Evolutionary conservation across 2,797 vertebrate genomes (phyloP).

Genomic region (Anniella stebbinsi): DNA sequence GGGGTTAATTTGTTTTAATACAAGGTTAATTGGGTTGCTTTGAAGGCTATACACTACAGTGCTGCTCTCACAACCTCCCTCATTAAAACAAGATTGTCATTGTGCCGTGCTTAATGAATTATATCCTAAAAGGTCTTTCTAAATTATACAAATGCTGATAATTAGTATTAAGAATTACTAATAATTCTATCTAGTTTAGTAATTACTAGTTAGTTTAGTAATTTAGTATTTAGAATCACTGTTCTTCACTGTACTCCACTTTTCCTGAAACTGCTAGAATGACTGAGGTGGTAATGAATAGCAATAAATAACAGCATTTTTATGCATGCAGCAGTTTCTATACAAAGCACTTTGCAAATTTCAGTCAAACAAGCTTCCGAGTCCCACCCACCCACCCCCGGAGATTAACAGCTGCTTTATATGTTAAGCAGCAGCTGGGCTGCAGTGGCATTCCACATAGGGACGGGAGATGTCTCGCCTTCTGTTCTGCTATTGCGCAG

Average conservation of each 20-base stretch:
- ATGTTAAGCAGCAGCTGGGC: not conserved
- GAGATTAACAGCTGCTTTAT: not conserved
- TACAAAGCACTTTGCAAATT: constrained; percentile 6
- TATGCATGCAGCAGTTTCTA: not conserved
- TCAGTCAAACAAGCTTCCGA: not conserved
- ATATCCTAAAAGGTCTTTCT: not conserved
- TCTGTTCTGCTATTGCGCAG: not conserved
- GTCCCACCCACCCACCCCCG: not conserved
- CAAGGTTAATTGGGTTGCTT: not conserved
- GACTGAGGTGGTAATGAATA: not conserved
- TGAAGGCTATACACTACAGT: not conserved
- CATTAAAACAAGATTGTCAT: not conserved
- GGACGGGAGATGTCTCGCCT: not conserved
- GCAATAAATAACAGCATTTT: not conserved
- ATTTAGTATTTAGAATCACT: not conserved
- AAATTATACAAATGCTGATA: constrained; percentile 20
- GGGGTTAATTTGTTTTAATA: constrained; percentile 3
- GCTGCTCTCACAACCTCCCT: not conserved
- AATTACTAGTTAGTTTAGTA: not conserved
- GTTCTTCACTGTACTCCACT: accelerated
- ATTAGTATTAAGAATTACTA: constrained; percentile 4
- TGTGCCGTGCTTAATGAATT: not conserved
- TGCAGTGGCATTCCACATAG: not conserved
- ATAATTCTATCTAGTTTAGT: constrained; percentile 11
- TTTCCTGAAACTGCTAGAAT: not conserved